Base-by-base conservation (phyloP, 2,888 invertebrate genomes). In the Sericinus montela region DNA sequence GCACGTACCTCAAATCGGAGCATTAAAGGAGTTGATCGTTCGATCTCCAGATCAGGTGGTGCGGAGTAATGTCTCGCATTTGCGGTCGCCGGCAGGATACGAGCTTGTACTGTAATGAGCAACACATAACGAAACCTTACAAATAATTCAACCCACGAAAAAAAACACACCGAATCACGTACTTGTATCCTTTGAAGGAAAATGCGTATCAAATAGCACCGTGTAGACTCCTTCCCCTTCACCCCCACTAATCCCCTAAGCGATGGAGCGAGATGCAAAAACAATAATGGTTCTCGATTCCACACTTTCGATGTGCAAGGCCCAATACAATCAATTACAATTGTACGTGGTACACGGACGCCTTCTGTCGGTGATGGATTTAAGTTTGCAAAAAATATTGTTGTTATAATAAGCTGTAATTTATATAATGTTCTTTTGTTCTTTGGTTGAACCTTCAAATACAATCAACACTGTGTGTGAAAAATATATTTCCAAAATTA, bases 41-140 rank as follows among this genome's bases (percentile, higher is more conserved):
- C 66, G 63, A 69, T 72, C 72, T 70, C 62, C 56, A 56, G 75
- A 70, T 85, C 85, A 80, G 79, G 80, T 81, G 82, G 72, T 69
- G 72, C 69, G 55, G 65, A 68, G 77, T 81, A 80, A 84, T 83
- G 84, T 81, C 81, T 79, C 80, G 75, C 85, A 82, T 82, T 87
- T 87, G 86, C 82, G 86, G 86, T 86, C 78, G 65, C 72, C 64
- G 75, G 77, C 65, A 87, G 87, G 87, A 88, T 88, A 83, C 86
- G 71, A 67, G 76, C 86, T 79, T 83, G 87, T 85, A 80, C 76
- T 69, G 78, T 88, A 88, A 88, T 88, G 87, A 87, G 86, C 86
- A 80, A 81, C 86, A 83, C 80, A 85, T 85, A 85, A 84, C 74
- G 87, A 88, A 88, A 79, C 87, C 87, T 74, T 86, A 87, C 87